Evolutionary conservation across 2,888 invertebrate species (phyloP).

Genomic region (Sinhomidia bicolor): DNA sequence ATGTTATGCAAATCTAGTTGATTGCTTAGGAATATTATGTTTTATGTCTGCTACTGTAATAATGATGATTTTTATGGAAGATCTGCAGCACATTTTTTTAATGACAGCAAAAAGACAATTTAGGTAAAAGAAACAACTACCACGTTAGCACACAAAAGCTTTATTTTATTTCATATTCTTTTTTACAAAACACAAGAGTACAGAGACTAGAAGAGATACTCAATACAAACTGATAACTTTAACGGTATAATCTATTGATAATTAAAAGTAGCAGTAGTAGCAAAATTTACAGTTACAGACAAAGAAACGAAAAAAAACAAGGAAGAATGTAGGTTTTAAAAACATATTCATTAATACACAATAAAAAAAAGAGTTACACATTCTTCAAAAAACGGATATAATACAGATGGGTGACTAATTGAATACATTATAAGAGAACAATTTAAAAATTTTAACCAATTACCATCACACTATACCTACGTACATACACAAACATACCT

Average conservation of each 20-base stretch:
- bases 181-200: slow-evolving; percentile 6
- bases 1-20: no score
- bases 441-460: neutral
- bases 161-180: neutral
- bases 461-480: neutral
- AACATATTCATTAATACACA: neutral
- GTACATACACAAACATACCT: neutral
- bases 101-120: neutral
- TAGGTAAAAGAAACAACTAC: neutral
- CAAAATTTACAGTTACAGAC: neutral
- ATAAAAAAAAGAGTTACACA: neutral
- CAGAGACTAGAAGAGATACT: slow-evolving; percentile 35
- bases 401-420: neutral
- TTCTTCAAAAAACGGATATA: slow-evolving; percentile 24
- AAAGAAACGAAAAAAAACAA: neutral
- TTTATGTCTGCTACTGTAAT: neutral
- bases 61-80: neutral
- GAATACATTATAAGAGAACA: slow-evolving; percentile 31
- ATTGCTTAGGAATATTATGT: neutral
- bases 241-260: neutral
- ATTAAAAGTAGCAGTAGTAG: neutral
- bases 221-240: neutral
- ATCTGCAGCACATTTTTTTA: neutral
- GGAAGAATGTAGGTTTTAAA: neutral
- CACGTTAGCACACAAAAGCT: neutral